These are phyloP conservation scores for Drosophila melanica DNA, from an alignment of 1,140 invertebrate species.

Conservation along the genomic window DNA sequence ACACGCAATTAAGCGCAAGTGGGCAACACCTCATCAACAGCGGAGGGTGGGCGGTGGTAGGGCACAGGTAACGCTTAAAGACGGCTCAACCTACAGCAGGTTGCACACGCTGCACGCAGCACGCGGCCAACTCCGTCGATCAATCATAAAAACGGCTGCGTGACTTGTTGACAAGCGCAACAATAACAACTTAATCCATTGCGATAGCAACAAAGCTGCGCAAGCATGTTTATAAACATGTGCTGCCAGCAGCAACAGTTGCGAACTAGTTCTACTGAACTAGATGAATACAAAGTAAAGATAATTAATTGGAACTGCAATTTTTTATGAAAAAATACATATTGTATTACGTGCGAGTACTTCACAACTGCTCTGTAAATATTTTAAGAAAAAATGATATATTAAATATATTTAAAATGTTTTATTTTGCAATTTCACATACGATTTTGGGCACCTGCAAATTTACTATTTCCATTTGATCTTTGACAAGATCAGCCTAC, in stretches of 20 bases:
- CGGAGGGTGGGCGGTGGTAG: neutral
- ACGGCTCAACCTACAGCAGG: neutral
- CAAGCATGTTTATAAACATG: constrained; percentile 3
- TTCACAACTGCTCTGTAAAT: too few species aligned
- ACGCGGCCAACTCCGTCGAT: constrained; percentile 17
- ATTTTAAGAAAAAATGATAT: too few species aligned
- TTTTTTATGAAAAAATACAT: too few species aligned
- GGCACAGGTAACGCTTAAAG: neutral
- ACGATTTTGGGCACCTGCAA: too few species aligned
- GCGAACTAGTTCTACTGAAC: neutral
- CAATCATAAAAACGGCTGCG: constrained; percentile 31
- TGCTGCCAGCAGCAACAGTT: constrained; percentile 2
- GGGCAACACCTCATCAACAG: constrained; percentile 67
- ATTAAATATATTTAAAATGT: too few species aligned
- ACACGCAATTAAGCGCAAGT: constrained; percentile 77
- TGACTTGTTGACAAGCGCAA: constrained; percentile 39
- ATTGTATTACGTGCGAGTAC: too few species aligned
- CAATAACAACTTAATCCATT: constrained; percentile 45
- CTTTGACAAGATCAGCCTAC: neutral
- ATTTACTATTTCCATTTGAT: too few species aligned
- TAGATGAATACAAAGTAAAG: neutral
- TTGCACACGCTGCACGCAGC: constrained; percentile 19
- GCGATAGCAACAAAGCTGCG: neutral
- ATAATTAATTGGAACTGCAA: too few species aligned
- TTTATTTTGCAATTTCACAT: too few species aligned